Percentiles rank a stretch among this genome's conserved stretches.
These are phyloP conservation scores for Calameuta filiformis DNA, from an alignment of 2,888 invertebrate genomes.

Conservation along the genomic window DNA sequence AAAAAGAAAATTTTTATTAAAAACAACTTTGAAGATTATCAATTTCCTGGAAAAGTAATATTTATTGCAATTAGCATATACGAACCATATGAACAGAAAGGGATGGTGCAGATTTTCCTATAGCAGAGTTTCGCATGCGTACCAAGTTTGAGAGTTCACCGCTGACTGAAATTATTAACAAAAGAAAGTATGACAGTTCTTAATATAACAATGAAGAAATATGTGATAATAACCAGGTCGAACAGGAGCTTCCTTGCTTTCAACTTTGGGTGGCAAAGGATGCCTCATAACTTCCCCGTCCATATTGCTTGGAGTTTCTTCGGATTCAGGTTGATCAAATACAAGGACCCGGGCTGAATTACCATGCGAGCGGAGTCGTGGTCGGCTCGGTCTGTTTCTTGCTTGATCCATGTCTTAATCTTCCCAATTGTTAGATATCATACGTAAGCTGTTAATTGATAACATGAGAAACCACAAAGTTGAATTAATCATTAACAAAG, in stretches of 20 bases:
- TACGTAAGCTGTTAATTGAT: neutral
- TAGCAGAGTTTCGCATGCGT: constrained; percentile 86
- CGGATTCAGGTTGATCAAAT: constrained; percentile 79
- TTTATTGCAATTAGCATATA: constrained; percentile 14
- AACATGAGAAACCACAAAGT: neutral
- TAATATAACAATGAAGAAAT: constrained; percentile 5
- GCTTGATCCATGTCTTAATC: constrained; percentile 54
- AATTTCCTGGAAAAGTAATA: neutral
- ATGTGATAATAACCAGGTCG: constrained; percentile 47
- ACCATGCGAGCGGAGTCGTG: constrained; percentile 60
- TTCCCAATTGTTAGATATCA: neutral
- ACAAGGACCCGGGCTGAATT: constrained; percentile 81
- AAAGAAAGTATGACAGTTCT: neutral
- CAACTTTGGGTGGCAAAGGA: constrained; percentile 43
- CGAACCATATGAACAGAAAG: constrained; percentile 81
- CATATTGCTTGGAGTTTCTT: constrained; percentile 54
- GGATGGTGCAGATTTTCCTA: constrained; percentile 95
- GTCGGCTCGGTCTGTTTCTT: constrained; percentile 60
- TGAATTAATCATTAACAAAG: neutral
- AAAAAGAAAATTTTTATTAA: constrained; percentile 13
- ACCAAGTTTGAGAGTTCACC: constrained; percentile 79
- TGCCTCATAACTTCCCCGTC: constrained; percentile 44
- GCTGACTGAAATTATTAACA: constrained; percentile 49
- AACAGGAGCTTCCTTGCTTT: constrained; percentile 60
- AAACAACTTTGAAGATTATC: neutral